Conservation (phyloP, 1,140 invertebrate species). For the Odontomachus brunneus region DNA sequence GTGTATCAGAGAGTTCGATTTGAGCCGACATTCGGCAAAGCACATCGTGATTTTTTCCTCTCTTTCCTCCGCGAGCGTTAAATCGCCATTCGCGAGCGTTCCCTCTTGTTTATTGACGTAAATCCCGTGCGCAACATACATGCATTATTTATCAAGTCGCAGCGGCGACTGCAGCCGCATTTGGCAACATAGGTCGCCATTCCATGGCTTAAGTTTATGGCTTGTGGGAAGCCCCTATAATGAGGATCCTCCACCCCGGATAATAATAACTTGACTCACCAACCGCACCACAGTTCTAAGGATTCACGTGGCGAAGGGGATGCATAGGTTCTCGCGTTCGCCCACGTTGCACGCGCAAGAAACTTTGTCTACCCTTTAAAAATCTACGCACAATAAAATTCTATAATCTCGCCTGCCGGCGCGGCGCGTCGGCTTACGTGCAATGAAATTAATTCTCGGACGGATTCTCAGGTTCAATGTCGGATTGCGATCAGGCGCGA, state of each 20-base stretch:
- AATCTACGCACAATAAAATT: slow-evolving; percentile 1
- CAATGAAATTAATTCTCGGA: slow-evolving; percentile 38
- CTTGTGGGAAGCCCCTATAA: slow-evolving; percentile 75
- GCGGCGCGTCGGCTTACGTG: not conserved
- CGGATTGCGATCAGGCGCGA: not conserved
- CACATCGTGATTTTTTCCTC: slow-evolving; percentile 29
- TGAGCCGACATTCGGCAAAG: not conserved
- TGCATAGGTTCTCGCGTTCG: not conserved
- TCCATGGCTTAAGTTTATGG: slow-evolving; percentile 76
- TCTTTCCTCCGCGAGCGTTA: slow-evolving; percentile 1
- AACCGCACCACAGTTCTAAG: slow-evolving; percentile 70
- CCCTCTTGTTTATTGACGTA: slow-evolving; percentile 14
- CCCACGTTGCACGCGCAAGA: too few species aligned
- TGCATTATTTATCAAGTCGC: slow-evolving; percentile 47
- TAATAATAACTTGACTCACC: slow-evolving; percentile 75
- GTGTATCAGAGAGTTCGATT: too few species aligned
- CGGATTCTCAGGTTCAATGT: not conserved
- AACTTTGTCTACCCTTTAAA: too few species aligned
- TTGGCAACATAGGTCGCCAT: slow-evolving; percentile 73
- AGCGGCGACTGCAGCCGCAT: slow-evolving; percentile 24
- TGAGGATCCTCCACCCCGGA: slow-evolving; percentile 22
- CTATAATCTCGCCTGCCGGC: slow-evolving; percentile 1
- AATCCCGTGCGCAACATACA: slow-evolving; percentile 17
- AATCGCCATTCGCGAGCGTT: slow-evolving; percentile 11
- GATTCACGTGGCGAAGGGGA: slow-evolving; percentile 54